A percentile compares a stretch with the other conserved stretches of the same genome.
Conservation (phyloP, 2,113 vertebrate species). For the Papio anubis region DNA sequence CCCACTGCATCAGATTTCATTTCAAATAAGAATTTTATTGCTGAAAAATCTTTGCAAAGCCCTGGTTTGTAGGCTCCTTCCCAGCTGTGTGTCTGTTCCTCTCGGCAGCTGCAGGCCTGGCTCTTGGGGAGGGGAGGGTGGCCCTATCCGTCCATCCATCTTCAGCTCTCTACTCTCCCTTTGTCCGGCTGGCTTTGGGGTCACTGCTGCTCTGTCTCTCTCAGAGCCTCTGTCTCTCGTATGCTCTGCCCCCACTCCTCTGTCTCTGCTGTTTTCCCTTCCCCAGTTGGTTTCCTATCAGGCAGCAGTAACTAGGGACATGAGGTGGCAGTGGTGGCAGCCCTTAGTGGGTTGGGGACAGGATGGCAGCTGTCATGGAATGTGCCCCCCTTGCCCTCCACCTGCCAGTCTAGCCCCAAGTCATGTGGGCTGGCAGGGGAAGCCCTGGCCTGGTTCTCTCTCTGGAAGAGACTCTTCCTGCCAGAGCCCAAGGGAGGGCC, state of each 20-base stretch:
- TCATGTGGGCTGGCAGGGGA: neutral
- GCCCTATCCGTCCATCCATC: neutral
- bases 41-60: conserved; percentile 36
- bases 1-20: conserved; percentile 32
- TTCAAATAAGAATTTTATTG: conserved; percentile 69
- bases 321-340: neutral
- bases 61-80: neutral
- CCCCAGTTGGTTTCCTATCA: neutral
- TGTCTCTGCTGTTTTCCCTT: neutral
- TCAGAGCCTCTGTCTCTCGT: neutral
- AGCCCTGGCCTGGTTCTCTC: neutral
- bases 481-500: neutral
- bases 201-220: neutral
- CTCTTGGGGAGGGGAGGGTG: neutral
- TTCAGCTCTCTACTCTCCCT: neutral
- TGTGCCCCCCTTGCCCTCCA: rapidly evolving
- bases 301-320: neutral
- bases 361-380: neutral
- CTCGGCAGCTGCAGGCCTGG: neutral
- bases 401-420: neutral
- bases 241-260: neutral
- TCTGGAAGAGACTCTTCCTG: neutral
- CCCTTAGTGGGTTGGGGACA: neutral
- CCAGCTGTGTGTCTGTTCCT: neutral
- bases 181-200: neutral